phyloP scores from a whole-genome alignment of 2,797 vertebrate species.

The Phaenicophaeus curvirostris region DNA sequence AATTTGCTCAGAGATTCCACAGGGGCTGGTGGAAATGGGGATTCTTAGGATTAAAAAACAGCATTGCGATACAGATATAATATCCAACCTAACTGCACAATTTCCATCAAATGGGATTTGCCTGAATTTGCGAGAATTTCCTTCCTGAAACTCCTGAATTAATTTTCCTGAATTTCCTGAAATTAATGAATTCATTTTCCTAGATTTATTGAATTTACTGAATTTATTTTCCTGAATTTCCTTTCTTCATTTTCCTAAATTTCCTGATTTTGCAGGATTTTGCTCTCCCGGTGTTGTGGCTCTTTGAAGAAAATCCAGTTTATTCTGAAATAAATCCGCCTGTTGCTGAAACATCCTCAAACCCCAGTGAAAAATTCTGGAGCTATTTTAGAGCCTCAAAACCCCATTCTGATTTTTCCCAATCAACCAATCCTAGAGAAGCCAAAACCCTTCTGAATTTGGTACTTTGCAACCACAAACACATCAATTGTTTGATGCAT shows the following conservation, averaged over 20 bases:
- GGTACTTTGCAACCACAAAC: not conserved
- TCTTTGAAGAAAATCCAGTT: not conserved
- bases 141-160: not conserved
- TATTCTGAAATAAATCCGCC: not conserved
- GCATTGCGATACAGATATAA: accelerated
- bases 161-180: not conserved
- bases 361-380: accelerated
- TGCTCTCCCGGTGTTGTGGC: accelerated
- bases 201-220: not conserved
- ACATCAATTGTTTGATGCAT: accelerated
- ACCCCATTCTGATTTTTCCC: not conserved
- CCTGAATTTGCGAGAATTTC: not conserved
- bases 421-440: not conserved
- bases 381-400: not conserved
- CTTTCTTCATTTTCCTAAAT: not conserved
- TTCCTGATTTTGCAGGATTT: not conserved
- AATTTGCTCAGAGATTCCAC: not conserved
- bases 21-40: not conserved
- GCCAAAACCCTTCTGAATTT: not conserved
- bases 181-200: not conserved
- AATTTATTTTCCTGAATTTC: not conserved
- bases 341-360: not conserved
- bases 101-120: accelerated
- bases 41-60: not conserved
- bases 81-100: too few relatives aligned